A percentile compares a stretch with the other conserved stretches of the same genome.
Evolutionary conservation across 64 coral and sea anemone genomes (phyloP).

Genomic region (Actinia tenebrosa): DNA sequence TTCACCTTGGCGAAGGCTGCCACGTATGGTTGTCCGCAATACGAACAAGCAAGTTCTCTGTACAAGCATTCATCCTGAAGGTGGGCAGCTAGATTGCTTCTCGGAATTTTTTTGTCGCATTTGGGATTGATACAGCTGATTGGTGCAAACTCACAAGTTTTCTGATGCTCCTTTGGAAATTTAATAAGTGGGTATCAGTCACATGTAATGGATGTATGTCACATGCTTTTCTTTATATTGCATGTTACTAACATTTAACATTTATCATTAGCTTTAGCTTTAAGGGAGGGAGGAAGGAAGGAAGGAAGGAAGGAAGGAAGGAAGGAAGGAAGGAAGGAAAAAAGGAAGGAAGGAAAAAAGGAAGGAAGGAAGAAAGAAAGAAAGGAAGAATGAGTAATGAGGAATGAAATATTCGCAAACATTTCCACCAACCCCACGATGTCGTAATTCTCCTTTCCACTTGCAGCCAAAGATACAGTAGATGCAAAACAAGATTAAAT

Average conservation of each 20-base stretch:
- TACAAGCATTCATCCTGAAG: conserved; percentile 33
- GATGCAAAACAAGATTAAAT: conserved; percentile 20
- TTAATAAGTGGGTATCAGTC: background rate
- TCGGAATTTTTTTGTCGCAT: conserved; percentile 28
- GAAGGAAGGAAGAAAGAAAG: background rate
- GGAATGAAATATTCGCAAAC: background rate
- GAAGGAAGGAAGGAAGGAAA: background rate
- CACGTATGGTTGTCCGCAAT: conserved; percentile 10
- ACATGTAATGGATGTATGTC: background rate
- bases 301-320: background rate
- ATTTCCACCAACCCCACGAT: conserved; percentile 18
- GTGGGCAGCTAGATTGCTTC: conserved; percentile 18
- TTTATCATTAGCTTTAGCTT: too few species aligned
- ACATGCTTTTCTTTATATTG: background rate
- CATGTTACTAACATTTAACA: too few species aligned
- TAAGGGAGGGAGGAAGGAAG: background rate
- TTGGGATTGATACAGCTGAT: conserved; percentile 43
- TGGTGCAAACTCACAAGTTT: conserved; percentile 20
- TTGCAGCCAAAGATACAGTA: conserved; percentile 33
- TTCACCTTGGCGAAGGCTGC: conserved; percentile 21
- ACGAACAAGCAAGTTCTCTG: conserved; percentile 21
- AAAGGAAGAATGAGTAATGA: background rate
- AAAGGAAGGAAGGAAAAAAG: too few species aligned
- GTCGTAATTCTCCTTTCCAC: conserved; percentile 50
- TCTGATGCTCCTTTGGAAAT: conserved; percentile 24